These are phyloP conservation scores for Ascidia mentula DNA, from an alignment of 23 tunicate species.

Conservation along the genomic window DNA sequence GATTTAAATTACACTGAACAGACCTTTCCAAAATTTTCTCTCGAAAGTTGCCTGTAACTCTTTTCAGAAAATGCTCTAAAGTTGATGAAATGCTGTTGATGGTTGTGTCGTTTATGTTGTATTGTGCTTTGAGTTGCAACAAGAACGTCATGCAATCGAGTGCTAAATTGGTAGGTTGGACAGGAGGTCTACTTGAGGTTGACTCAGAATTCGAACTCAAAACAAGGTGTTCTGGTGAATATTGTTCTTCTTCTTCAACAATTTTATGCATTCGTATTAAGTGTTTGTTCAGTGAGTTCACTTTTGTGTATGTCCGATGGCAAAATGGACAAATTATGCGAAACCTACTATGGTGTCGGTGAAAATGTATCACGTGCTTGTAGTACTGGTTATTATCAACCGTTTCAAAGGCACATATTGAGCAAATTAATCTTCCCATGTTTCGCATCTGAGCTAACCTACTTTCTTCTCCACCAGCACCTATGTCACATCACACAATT, in stretches of 20 bases:
- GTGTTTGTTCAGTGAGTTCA: background rate
- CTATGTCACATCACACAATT: no score
- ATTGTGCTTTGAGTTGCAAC: background rate
- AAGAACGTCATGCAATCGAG: background rate
- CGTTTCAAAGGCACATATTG: background rate
- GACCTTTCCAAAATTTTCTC: background rate
- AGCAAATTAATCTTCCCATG: background rate
- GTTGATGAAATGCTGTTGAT: background rate
- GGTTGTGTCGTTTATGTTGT: conserved; percentile 5
- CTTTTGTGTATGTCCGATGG: background rate
- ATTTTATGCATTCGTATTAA: background rate
- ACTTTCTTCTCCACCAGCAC: no score
- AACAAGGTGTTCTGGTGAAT: no score
- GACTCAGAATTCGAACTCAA: no score
- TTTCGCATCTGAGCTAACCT: no score
- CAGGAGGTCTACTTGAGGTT: background rate
- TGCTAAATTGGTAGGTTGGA: background rate
- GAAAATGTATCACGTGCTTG: background rate
- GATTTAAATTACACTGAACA: background rate
- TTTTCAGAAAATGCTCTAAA: background rate
- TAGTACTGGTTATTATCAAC: background rate
- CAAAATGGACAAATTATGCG: background rate
- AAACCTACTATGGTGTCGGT: background rate
- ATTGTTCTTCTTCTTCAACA: no score
- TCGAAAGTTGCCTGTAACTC: background rate